These are phyloP conservation scores for Eleutherodactylus coqui DNA, from an alignment of 2,797 vertebrate genomes.

Conservation along the genomic window DNA sequence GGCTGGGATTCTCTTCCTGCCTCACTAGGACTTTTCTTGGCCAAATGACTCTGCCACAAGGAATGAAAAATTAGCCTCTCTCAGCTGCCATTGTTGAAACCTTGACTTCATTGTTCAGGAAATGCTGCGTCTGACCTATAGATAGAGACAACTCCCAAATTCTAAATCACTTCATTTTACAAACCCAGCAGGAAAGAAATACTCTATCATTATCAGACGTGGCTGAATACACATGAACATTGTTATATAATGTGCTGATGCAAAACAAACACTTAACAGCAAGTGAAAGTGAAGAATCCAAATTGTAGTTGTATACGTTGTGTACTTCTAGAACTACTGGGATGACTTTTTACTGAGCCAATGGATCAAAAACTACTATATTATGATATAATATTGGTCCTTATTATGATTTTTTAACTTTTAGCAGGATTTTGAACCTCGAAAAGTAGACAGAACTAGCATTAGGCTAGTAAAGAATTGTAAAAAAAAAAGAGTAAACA, in stretches of 20 bases:
- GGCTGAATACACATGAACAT: background rate
- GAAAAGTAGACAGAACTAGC: background rate
- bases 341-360: background rate
- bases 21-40: slow-evolving; percentile 27
- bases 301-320: background rate
- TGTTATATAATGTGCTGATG: slow-evolving; percentile 34
- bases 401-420: background rate
- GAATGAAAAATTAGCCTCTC: slow-evolving; percentile 53
- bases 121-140: slow-evolving; percentile 55
- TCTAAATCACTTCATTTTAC: slow-evolving; percentile 54
- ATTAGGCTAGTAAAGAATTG: background rate
- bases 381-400: background rate
- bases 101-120: slow-evolving; percentile 59
- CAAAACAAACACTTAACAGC: background rate
- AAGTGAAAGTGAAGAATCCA: background rate
- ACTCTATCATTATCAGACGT: slow-evolving; percentile 36
- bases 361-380: background rate
- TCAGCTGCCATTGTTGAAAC: slow-evolving; percentile 56
- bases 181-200: slow-evolving; percentile 54
- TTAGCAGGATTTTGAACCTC: background rate
- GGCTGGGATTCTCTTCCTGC: slow-evolving; percentile 42
- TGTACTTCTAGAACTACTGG: background rate
- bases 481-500: no score
- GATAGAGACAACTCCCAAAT: slow-evolving; percentile 60
- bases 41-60: slow-evolving; percentile 44